These are phyloP conservation scores for Zosterops borbonicus DNA, from an alignment of 2,113 vertebrate genomes.

Conservation along the genomic window DNA sequence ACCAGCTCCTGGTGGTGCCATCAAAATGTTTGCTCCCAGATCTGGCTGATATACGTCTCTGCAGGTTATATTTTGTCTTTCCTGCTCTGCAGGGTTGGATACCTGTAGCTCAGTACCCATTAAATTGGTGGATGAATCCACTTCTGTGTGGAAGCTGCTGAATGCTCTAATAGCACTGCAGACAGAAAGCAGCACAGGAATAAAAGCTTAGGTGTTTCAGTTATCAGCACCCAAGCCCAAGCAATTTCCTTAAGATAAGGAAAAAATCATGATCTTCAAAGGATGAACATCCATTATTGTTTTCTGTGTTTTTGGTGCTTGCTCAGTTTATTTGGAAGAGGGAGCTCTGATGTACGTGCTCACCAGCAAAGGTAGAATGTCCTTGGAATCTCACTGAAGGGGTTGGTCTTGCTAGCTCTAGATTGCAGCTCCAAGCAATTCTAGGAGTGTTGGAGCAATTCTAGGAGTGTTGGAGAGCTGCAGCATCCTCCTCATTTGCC, in stretches of 20 bases:
- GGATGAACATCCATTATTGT: background rate
- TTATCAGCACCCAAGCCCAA: background rate
- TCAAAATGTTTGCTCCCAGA: accelerated
- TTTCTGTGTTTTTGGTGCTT: background rate
- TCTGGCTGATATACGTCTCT: background rate
- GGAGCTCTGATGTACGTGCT: background rate
- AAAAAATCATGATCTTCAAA: background rate
- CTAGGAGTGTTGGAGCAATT: background rate
- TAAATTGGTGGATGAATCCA: background rate
- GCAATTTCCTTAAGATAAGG: background rate
- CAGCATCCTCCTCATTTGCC: background rate
- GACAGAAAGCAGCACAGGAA: background rate
- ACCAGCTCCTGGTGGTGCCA: background rate
- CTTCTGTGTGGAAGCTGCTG: background rate
- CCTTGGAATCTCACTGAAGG: background rate
- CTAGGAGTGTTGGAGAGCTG: background rate
- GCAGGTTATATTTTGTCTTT: background rate
- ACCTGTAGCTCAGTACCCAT: background rate
- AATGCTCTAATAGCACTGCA: background rate
- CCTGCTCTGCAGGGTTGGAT: background rate
- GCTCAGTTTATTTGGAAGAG: background rate
- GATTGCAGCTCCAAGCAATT: background rate
- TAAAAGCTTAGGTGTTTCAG: background rate
- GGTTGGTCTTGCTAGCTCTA: background rate
- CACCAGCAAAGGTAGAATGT: background rate